Conservation (phyloP, 2,113 vertebrate genomes). For the Burhinus oedicnemus region DNA sequence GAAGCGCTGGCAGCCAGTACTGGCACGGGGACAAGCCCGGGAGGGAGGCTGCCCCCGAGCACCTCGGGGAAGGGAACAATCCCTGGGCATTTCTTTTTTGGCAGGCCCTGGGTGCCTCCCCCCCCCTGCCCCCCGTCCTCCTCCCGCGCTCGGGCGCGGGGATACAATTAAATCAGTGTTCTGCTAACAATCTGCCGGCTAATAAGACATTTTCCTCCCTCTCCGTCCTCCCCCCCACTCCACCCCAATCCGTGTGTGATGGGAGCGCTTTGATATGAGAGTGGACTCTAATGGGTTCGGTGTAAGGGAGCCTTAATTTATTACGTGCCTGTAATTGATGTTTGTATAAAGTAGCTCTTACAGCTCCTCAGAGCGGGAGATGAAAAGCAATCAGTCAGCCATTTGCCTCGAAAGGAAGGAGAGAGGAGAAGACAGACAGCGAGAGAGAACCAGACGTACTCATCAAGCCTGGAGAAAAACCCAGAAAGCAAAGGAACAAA, state of each 20-base stretch:
- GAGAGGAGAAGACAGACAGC: constrained; percentile 54
- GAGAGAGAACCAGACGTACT: constrained; percentile 58
- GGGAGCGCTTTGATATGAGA: constrained; percentile 68
- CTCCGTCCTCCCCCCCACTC: constrained; percentile 50
- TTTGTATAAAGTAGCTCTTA: constrained; percentile 82
- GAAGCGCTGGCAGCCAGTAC: constrained; percentile 23
- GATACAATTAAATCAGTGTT: constrained; percentile 61
- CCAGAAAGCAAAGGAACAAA: constrained; percentile 38
- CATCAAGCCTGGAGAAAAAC: constrained; percentile 51
- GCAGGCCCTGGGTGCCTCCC: constrained; percentile 5
- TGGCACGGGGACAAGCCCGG: constrained; percentile 9
- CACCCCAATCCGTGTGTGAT: constrained; percentile 56
- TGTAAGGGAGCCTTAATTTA: constrained; percentile 77
- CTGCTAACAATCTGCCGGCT: constrained; percentile 42
- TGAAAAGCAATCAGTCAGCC: constrained; percentile 80
- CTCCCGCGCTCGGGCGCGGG: neutral
- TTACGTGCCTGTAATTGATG: constrained; percentile 78
- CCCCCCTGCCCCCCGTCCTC: neutral
- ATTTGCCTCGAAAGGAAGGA: constrained; percentile 73
- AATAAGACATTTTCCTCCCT: constrained; percentile 69
- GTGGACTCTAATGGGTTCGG: constrained; percentile 66
- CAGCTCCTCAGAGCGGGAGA: constrained; percentile 77
- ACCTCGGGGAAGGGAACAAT: constrained; percentile 36
- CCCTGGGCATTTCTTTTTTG: constrained; percentile 38
- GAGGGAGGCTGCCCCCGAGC: constrained; percentile 17